Percentiles rank a stretch among this genome's conserved stretches.
phyloP scores from a whole-genome alignment of 2,113 vertebrate species.

The Potamarius usumacintae region DNA sequence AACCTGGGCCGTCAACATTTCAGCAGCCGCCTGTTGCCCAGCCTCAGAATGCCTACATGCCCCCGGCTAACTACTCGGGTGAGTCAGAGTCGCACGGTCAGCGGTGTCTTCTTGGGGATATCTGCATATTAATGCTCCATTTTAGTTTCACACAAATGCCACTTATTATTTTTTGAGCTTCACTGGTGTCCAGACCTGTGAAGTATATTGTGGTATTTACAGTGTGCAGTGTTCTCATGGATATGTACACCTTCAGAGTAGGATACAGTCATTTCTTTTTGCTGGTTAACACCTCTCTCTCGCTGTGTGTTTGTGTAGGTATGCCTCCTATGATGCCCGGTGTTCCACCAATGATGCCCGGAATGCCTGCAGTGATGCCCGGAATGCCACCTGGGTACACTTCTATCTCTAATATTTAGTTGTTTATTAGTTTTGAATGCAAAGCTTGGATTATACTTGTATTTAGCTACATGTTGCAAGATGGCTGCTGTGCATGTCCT shows the following conservation, averaged over 20 bases:
- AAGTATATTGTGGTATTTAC: not conserved
- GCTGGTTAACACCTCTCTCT: not conserved
- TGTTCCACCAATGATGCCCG: constrained; percentile 64
- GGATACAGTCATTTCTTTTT: too few species aligned
- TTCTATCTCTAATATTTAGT: not conserved
- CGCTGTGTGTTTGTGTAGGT: constrained; percentile 67
- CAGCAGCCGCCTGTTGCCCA: constrained; percentile 83
- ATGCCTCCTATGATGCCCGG: constrained; percentile 89
- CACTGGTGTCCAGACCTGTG: not conserved
- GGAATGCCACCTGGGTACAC: constrained; percentile 74
- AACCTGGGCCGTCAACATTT: constrained; percentile 86
- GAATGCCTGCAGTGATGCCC: constrained; percentile 73
- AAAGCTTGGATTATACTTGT: too few species aligned
- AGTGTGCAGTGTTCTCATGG: not conserved
- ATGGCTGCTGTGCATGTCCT: too few species aligned
- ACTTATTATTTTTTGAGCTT: not conserved
- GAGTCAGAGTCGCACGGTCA: not conserved
- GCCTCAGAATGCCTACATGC: constrained; percentile 84
- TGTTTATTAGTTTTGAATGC: not conserved
- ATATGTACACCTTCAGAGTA: not conserved
- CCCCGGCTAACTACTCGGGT: constrained; percentile 80
- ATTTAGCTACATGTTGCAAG: not conserved
- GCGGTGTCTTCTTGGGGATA: not conserved
- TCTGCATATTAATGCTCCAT: not conserved
- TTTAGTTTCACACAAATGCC: not conserved